phyloP scores from a whole-genome alignment of 2,113 vertebrate genomes.

The Theristicus caerulescens region DNA sequence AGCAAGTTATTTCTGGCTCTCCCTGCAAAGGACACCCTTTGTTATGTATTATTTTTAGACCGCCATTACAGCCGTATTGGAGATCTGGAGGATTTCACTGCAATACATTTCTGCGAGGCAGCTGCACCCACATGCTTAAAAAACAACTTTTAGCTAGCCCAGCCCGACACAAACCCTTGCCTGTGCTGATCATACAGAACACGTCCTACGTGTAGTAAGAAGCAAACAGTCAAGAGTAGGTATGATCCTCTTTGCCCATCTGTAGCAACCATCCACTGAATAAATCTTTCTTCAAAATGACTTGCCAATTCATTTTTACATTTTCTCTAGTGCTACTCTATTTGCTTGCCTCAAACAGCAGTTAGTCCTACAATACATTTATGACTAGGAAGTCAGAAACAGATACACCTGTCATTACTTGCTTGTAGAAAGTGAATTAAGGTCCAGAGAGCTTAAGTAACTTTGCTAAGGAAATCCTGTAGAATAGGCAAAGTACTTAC shows the following conservation, averaged over 20 bases:
- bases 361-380: neutral
- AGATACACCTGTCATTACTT: neutral
- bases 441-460: neutral
- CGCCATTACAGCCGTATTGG: neutral
- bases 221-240: neutral
- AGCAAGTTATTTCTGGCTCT: neutral
- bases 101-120: neutral
- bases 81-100: neutral
- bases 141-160: neutral
- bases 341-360: neutral
- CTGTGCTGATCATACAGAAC: neutral
- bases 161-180: neutral
- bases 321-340: neutral
- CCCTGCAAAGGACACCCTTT: neutral
- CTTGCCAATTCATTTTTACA: neutral
- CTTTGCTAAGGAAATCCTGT: neutral
- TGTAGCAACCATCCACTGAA: neutral
- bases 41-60: constrained; percentile 37
- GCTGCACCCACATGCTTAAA: neutral
- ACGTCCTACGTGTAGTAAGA: neutral
- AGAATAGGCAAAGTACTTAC: neutral
- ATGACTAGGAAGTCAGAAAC: neutral
- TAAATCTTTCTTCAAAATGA: neutral
- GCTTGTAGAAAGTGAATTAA: neutral
- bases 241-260: too few species aligned